A percentile compares a stretch with the other conserved stretches of the same genome.
Conservation (phyloP, 2,113 vertebrate genomes). For the Vulpes ferrilata region DNA sequence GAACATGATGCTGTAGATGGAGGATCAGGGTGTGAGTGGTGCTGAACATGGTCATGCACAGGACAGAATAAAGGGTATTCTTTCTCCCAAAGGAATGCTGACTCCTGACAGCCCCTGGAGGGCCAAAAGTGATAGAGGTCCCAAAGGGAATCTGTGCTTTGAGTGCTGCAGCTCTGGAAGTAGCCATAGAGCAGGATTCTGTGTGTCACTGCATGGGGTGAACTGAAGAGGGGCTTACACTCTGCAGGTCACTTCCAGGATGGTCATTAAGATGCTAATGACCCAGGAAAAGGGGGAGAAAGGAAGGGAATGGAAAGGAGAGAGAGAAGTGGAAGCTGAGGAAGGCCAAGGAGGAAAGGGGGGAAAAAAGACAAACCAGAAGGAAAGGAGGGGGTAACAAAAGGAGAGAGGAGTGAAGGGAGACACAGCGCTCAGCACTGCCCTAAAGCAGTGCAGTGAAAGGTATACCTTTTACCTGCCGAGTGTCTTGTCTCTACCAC, state of each 20-base stretch:
- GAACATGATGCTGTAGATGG: accelerated
- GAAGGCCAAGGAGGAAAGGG: background rate
- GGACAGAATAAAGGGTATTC: background rate
- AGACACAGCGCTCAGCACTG: background rate
- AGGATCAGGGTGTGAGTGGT: background rate
- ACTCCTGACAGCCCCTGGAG: background rate
- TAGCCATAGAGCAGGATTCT: no score
- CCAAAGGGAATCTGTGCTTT: background rate
- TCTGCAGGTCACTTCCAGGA: background rate
- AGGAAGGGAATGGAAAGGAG: background rate
- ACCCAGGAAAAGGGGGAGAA: background rate
- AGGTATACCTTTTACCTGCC: no score
- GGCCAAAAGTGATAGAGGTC: background rate
- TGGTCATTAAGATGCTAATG: background rate
- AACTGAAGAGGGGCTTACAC: background rate
- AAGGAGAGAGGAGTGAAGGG: background rate
- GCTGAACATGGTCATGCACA: background rate
- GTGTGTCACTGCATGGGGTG: background rate
- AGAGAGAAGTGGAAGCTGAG: background rate
- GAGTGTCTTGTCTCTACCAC: background rate
- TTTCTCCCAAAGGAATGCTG: background rate
- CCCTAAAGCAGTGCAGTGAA: background rate
- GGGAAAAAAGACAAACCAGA: background rate
- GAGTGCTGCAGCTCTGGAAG: background rate
- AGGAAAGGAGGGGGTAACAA: background rate